Evolutionary conservation across 2,113 vertebrate species (phyloP).

Genomic region (Eulemur rufifrons): DNA sequence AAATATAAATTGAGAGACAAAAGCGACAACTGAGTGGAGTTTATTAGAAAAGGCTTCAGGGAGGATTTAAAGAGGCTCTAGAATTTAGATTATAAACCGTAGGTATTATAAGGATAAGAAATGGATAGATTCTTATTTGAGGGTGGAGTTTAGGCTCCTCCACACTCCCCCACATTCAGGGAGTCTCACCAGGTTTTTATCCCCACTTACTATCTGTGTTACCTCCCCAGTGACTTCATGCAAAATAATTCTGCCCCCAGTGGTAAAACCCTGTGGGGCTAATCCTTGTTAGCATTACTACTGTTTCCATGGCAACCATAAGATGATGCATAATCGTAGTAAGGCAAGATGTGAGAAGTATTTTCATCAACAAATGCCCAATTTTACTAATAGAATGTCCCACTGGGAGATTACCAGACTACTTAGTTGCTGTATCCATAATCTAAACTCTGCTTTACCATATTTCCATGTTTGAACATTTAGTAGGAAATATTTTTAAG

Average conservation of each 20-base stretch:
- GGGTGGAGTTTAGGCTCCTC: neutral
- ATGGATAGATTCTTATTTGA: neutral
- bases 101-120: neutral
- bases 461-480: conserved; percentile 32
- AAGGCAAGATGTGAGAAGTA: conserved; percentile 75
- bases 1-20: neutral
- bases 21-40: neutral
- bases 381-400: conserved; percentile 64
- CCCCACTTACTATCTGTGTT: neutral
- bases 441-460: conserved; percentile 52
- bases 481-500: conserved; percentile 13
- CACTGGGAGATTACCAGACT: conserved; percentile 49
- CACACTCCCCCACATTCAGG: neutral
- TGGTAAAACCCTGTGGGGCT: conserved; percentile 69
- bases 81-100: neutral
- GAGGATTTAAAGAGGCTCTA: neutral
- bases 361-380: conserved; percentile 78
- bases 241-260: conserved; percentile 52
- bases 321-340: conserved; percentile 75
- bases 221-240: conserved; percentile 59
- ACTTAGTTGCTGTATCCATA: conserved; percentile 43
- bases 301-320: conserved; percentile 78
- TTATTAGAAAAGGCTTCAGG: neutral
- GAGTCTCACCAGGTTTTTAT: conserved; percentile 25
- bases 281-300: conserved; percentile 74